Evolutionary conservation across 1,140 invertebrate genomes (phyloP), one percentile per base, ranked within the genome.

Genomic region (Pseudomyrmex dendroicus): DNA sequence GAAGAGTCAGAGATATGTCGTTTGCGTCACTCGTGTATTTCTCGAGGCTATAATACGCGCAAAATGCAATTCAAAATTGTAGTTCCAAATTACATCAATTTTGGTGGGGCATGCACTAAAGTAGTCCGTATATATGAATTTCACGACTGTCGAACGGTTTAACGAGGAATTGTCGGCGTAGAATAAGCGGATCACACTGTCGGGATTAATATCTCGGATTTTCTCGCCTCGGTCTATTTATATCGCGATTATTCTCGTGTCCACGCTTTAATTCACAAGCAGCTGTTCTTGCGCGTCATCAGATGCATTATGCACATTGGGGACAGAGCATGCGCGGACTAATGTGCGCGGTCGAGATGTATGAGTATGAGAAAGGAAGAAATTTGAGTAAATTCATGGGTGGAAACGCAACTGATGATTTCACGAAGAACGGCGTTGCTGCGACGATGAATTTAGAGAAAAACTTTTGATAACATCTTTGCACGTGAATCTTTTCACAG

Each of bases 191-290:
- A 57, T 22, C n/a, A 46, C 17, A 20, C 56, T 83, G 82, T 52
- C 56, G 48, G 17, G 61, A 56, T 35, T 35, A 54, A 44, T 80
- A 56, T 68, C 83, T 61, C 17, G 67, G 35, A 78, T 84, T 88
- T 88, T 63, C 62, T 59, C 56, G 20, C 48, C 17, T 48, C 73
- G 62, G 83, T 63, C 57, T 85, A 83, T 78, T 85, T 86, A 35
- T 35, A 84, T 86, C 57, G 48, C 25, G 17, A 22, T 77, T 61
- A 57, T 57, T 22, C 44, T 54, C 44, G 66, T 50, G 67, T 83
- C 50, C 25, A 35, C 22, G 46, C 17, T 86, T 84, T 84, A 82
- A 88, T 88, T 85, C 50, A 52, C 57, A 77, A 83, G 62, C 50
- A 61, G 35, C 70, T 61, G 44, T 17, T 20, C 46, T 12, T 44